Evolutionary conservation across 1,140 invertebrate species (phyloP), one percentile per base, ranked within the genome.

Genomic region (Medauroidea extradentata): DNA sequence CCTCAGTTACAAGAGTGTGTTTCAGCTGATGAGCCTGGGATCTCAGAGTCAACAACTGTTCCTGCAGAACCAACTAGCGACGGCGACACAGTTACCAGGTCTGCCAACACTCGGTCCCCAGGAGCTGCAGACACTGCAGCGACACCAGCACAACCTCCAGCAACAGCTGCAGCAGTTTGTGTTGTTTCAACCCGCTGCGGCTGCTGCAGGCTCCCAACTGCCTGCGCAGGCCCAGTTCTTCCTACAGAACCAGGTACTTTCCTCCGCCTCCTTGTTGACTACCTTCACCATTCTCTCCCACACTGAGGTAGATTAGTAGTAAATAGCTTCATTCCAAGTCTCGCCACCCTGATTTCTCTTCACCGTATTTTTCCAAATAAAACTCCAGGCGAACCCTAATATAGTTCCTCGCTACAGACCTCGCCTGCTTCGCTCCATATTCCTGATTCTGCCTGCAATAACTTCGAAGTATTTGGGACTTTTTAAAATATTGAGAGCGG

Each of bases 211-310:
- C 51, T 65, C 71, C 18, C 78, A 85, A 68, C 69, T 84, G 50
- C 76, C 80, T 27, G 75, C 81, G 8, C 86, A 87, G 63, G 53
- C 85, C 18, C 87, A 89, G 71, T 86, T 90, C 61, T 86, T 91
- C 70, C 75, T 92, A 16, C 89, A 90, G 69, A 91, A 89, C 79
- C 89, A 90, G 83, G 87, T 89, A 72, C 70, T 41, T 16, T 23
- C 13, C 19, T 9, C 4, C n/a, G 13, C 41, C 16, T 23, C 7
- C 3, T 53, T 16, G 29, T 1, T 25, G 8, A 52, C 14, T 27
- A 3, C 34, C 13, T 2, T 52, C n/a, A 29, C 14, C 21, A n/a
- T n/a, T n/a, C n/a, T n/a, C n/a, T n/a, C n/a, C n/a, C 11, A 41
- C 39, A 41, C 39, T 13, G 11, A 41, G 11, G 39, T 41, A 41